Base-by-base conservation (phyloP, 2,113 vertebrate genomes). In the Heloderma charlesbogerti region DNA sequence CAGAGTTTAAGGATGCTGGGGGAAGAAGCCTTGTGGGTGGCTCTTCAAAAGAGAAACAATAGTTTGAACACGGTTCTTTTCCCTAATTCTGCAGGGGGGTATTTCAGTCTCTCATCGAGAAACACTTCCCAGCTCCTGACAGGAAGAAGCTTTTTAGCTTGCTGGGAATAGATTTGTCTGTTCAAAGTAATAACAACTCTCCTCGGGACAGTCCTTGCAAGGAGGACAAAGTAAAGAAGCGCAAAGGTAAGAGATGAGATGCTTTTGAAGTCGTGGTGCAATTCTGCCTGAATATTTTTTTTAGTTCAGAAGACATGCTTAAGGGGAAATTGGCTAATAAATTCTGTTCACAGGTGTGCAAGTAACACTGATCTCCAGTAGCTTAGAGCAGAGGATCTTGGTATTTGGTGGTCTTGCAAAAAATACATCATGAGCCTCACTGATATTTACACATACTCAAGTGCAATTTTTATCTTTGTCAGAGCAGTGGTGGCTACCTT, bases 71-170 rank as follows among this genome's bases (percentile, higher is more conserved):
- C 6, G 83, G 84, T 91, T 90, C 66, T 51, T 48, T 60, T 90
- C 85, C 89, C 18, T 90, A 16, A 71, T 88, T 79, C 1, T 92
- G 87, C 94, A 99, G 99, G 96, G 99, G 99, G 93, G 99, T 99
- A 54, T 97, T 99, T 93, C 99, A 99, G 97, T 99, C 99, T 48
- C 97, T 99, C 90, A 97, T 99, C 90, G 99, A 99, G 95, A 99
- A 99, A 96, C 99, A 99, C 96, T 99, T 99, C 94, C 99, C 99
- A 94, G 99, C 99, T 94, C 99, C 99, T 12, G 99, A 99, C 97
- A 97, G 99, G 94, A 99, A 99, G 95, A 99, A 99, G 94, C 98
- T 99, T 89, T 99, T 99, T 79, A 99, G 98, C 95, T 98, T 99
- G 93, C 95, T 99, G 78, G 99, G 99, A 88, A 99, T 99, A 40